Base-by-base conservation (phyloP, 2,888 invertebrate genomes). In the Malacosoma neustria region DNA sequence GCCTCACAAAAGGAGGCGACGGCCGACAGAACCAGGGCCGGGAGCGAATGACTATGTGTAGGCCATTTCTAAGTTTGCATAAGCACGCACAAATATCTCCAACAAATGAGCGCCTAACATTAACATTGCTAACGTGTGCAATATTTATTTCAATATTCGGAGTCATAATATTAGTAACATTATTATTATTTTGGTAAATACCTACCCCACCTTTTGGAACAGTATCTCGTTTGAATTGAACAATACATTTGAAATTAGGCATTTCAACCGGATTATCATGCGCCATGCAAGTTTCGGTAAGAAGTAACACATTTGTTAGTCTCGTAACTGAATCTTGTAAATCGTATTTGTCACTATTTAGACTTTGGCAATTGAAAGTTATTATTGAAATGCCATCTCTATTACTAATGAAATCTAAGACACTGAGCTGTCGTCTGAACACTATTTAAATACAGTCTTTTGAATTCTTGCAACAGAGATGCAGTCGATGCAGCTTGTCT, bases 61-160 rank as follows among this genome's bases (percentile, higher is more conserved):
- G n/a, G n/a, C n/a, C n/a, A n/a, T n/a, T n/a, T n/a, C n/a, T n/a
- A n/a, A n/a, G n/a, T n/a, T n/a, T n/a, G n/a, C n/a, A n/a, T n/a
- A n/a, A n/a, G n/a, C 38, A 38, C 38, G 37, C 36, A 35, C 32
- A 36, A 33, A 34, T 36, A 42, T 42, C 42, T 39, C 34, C 39
- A 42, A 41, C 41, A 41, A 22, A 32, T 37, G 34, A 29, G 35
- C 35, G 29, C 33, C 38, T 34, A 31, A 38, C 39, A 14, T 35
- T 11, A 30, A 38, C 30, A 31, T 38, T 32, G 15, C 22, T 11
- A 33, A 36, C 30, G 29, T 36, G 15, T 15, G 13, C 34, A 32
- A 31, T 33, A 13, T 22, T 37, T 11, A 35, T 30, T 14, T 13
- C 13, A 29, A 35, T 35, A 35, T 39, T 35, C 30, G 35, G 34